Evolutionary conservation across 2,888 invertebrate genomes (phyloP).

Genomic region (Rhingia rostrata): DNA sequence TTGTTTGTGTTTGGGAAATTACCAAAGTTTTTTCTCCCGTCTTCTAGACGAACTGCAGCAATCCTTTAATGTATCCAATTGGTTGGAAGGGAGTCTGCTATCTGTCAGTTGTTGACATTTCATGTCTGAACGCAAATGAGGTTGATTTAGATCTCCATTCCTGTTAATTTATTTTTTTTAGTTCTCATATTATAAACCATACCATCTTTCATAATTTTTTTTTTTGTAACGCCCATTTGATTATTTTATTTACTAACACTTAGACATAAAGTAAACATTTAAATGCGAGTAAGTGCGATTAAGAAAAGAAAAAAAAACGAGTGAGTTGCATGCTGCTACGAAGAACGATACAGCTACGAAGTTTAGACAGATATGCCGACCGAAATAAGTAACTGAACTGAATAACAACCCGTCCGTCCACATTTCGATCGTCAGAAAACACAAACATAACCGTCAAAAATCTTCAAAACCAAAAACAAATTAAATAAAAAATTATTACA

Average conservation of each 20-base stretch:
- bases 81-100: slow-evolving; percentile 7
- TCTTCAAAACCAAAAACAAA: slow-evolving; percentile 27
- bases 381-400: slow-evolving; percentile 25
- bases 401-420: slow-evolving; percentile 67
- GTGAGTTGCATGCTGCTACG: slow-evolving; percentile 74
- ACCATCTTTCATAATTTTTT: slow-evolving; percentile 8
- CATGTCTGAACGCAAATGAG: too few relatives aligned
- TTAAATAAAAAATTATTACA: slow-evolving; percentile 13
- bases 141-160: slow-evolving; percentile 35
- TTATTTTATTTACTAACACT: slow-evolving; percentile 65
- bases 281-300: slow-evolving; percentile 60
- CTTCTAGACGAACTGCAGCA: slow-evolving; percentile 5
- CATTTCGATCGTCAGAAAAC: slow-evolving; percentile 70
- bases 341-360: slow-evolving; percentile 71
- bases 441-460: slow-evolving; percentile 33
- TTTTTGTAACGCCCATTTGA: slow-evolving; percentile 12
- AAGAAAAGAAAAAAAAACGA: slow-evolving; percentile 44
- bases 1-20: slow-evolving; percentile 62
- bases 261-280: slow-evolving; percentile 56
- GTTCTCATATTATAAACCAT: slow-evolving; percentile 8
- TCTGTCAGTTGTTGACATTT: not conserved
- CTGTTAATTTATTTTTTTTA: slow-evolving; percentile 16
- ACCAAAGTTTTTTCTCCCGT: slow-evolving; percentile 24
- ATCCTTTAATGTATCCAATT: slow-evolving; percentile 40
- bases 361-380: slow-evolving; percentile 61